Evolutionary conservation across 2,888 invertebrate species (phyloP).

Genomic region (Resseliella maxima): DNA sequence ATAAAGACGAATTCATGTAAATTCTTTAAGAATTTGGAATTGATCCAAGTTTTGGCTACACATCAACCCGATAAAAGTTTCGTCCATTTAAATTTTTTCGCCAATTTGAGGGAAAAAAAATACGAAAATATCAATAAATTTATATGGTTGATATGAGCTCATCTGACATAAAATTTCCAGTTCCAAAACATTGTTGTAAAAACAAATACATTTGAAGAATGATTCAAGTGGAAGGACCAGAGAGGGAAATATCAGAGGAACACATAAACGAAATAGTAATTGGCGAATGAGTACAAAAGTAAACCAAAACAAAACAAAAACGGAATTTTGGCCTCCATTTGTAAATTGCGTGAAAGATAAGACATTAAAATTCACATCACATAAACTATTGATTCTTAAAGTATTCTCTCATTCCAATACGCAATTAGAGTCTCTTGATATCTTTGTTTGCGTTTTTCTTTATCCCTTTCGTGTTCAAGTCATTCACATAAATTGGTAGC

Average conservation of each 20-base stretch:
- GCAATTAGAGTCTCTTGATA: neutral
- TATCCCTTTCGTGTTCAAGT: neutral
- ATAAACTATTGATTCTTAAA: neutral
- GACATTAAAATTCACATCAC: conserved; percentile 13
- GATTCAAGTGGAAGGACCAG: neutral
- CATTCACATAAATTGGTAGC: too few species aligned
- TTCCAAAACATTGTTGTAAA: neutral
- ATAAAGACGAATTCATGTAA: neutral
- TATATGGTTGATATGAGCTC: neutral
- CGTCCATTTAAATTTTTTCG: too few species aligned
- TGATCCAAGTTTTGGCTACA: too few species aligned
- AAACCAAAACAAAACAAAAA: neutral
- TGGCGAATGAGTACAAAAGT: neutral
- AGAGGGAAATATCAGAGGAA: neutral
- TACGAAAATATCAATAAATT: neutral
- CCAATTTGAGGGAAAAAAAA: too few species aligned
- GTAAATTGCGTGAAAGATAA: neutral
- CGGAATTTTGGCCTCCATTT: neutral
- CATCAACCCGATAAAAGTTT: too few species aligned
- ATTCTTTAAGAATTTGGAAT: too few species aligned
- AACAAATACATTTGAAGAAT: neutral
- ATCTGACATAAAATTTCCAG: neutral
- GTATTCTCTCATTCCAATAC: neutral
- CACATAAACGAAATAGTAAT: neutral
- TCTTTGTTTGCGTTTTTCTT: neutral